These are phyloP conservation scores for Scortum barcoo DNA, from an alignment of 2,113 vertebrate genomes.

Conservation along the genomic window DNA sequence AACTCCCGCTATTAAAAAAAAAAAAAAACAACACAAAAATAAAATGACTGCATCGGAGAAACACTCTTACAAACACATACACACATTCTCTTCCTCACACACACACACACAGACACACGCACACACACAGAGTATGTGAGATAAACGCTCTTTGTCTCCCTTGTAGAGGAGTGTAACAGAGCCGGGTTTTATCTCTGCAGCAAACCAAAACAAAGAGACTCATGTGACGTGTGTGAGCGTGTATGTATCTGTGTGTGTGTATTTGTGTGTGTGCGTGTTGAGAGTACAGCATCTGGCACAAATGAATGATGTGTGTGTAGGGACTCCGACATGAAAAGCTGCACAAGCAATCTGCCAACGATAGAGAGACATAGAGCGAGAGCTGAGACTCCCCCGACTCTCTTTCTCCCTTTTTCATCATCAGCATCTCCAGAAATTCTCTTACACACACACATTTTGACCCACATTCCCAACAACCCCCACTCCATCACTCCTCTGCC, in stretches of 20 bases:
- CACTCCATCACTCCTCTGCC: conserved; percentile 27
- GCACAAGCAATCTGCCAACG: conserved; percentile 17
- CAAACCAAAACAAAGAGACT: conserved; percentile 81
- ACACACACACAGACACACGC: conserved; percentile 14
- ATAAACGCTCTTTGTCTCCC: conserved; percentile 79
- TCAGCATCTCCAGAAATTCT: conserved; percentile 41
- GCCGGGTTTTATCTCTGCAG: conserved; percentile 71
- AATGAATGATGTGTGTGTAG: conserved; percentile 35
- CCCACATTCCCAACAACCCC: conserved; percentile 66
- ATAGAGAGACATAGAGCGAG: conserved; percentile 16
- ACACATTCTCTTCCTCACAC: conserved; percentile 9
- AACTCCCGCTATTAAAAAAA: conserved; percentile 34
- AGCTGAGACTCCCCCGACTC: neutral
- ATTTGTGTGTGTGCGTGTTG: conserved; percentile 25
- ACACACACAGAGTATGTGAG: conserved; percentile 44
- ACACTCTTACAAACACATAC: conserved; percentile 3
- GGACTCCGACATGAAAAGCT: conserved; percentile 46
- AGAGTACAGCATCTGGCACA: conserved; percentile 53
- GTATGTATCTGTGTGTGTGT: conserved; percentile 2
- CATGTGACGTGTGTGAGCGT: conserved; percentile 53
- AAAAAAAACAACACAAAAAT: neutral
- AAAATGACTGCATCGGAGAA: conserved; percentile 42
- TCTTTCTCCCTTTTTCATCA: conserved; percentile 28
- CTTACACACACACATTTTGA: conserved; percentile 46
- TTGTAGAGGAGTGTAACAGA: conserved; percentile 73